Base-by-base conservation (phyloP, 2,113 vertebrate genomes). In the Calyptomena viridis region DNA sequence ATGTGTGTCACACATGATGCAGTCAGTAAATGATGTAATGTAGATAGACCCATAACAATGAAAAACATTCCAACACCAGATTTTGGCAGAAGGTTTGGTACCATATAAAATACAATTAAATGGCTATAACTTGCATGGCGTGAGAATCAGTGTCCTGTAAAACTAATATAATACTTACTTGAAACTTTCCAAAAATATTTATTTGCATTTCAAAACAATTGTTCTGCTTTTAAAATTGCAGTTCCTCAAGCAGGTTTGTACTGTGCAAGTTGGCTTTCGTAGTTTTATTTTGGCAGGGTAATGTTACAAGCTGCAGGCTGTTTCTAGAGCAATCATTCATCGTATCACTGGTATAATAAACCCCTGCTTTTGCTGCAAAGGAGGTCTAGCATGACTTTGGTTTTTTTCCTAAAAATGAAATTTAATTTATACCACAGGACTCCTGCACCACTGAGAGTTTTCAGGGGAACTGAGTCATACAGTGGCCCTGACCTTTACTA, bases 1-100 rank as follows among this genome's bases (percentile, higher is more conserved):
- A 97, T 93, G 56, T 97, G 97, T 94, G 84, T 94, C 84, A 95
- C 96, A 97, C 63, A 95, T 95, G 95, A 97, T 95, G 93, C 86
- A 74, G 78, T 83, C 90, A 97, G 82, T 90, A 93, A 94, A 94
- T 97, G 97, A 97, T 91, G 95, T 95, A 96, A 97, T 90, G 95
- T 49, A 91, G 93, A 96, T 93, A 95, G 95, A 91, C 88, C 86
- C 58, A 1, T 94, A 97, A 96, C 94, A 95, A 94, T 10, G 27
- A 82, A 90, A 96, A 92, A 79, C 87, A 92, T 96, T 95, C 96
- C 95, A 91, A 64, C 73, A 76, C 37, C 5, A 35, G 82, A 91
- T 90, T 91, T 95, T 97, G 96, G 94, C 96, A 96, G 89, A 86
- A 89, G 52, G 90, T 87, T 89, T 89, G 79, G 69, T 92, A 90